Percentiles rank a stretch among this genome's conserved stretches.
Evolutionary conservation across 2,888 invertebrate genomes (phyloP).

Genomic region (Stenolophus ochropezus): DNA sequence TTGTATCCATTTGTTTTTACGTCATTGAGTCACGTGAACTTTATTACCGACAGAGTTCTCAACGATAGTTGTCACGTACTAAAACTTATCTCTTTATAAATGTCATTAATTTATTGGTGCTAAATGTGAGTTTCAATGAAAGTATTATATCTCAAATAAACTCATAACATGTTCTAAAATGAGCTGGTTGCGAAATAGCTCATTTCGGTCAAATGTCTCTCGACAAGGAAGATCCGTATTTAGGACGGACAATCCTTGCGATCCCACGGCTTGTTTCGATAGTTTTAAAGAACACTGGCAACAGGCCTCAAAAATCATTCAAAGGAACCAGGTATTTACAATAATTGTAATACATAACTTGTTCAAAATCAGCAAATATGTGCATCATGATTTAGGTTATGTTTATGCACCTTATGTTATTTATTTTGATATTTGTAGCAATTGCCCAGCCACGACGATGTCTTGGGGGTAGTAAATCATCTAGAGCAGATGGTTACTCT

Average conservation of each 20-base stretch:
- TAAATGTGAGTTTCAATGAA: slow-evolving; percentile 55
- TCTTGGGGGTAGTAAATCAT: slow-evolving; percentile 92
- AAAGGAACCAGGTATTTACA: slow-evolving; percentile 79
- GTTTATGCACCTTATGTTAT: slow-evolving; percentile 40
- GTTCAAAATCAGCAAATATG: slow-evolving; percentile 17
- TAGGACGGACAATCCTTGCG: slow-evolving; percentile 72
- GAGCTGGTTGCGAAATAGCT: slow-evolving; percentile 71
- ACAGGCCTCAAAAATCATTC: slow-evolving; percentile 90
- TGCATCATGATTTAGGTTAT: slow-evolving; percentile 45
- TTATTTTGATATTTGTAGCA: slow-evolving; percentile 70
- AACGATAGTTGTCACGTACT: slow-evolving; percentile 36
- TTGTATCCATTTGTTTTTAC: too few relatives aligned
- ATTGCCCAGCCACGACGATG: slow-evolving; percentile 86
- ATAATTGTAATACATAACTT: not conserved
- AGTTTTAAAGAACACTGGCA: slow-evolving; percentile 97
- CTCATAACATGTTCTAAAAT: slow-evolving; percentile 64
- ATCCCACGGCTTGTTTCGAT: slow-evolving; percentile 93
- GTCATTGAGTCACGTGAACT: slow-evolving; percentile 28
- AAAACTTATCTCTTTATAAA: slow-evolving; percentile 49
- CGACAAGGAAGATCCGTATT: slow-evolving; percentile 66
- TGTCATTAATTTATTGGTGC: slow-evolving; percentile 53
- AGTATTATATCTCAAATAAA: slow-evolving; percentile 26
- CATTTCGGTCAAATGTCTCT: slow-evolving; percentile 66
- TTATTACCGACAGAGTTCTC: slow-evolving; percentile 16
- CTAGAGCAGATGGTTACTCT: slow-evolving; percentile 93